Base-by-base conservation (phyloP, 2,113 vertebrate species). In the Lagopus muta region DNA sequence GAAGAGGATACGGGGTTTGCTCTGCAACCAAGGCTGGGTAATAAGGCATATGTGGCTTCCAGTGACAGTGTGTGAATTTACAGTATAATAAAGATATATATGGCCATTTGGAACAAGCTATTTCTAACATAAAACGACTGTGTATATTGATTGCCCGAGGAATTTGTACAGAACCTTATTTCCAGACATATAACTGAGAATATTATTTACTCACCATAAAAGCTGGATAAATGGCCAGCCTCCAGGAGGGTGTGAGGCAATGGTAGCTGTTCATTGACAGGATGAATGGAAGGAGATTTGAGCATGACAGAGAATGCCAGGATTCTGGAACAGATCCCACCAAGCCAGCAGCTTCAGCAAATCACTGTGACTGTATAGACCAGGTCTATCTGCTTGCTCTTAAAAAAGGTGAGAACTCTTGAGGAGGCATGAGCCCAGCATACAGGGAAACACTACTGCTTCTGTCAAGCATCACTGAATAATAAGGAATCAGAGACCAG, bases 141-240 rank as follows among this genome's bases (percentile, higher is more conserved):
- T 86, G 80, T 95, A 93, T 95, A 97, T 95, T 95, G 95, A 97
- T 96, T 96, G 96, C 95, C 95, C 0, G 38, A 95, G 92, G 93
- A 96, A 95, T 86, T 94, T 96, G 88, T 94, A 94, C 94, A 92
- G 94, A 96, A 96, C 91, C 88, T 93, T 93, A 90, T 94, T 95
- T 95, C 93, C 93, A 95, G 95, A 75, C 93, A 76, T 91, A 90
- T 92, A 97, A 94, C 91, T 48, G 92, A 96, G 93, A 76, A 65
- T 91, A 95, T 93, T 96, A 96, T 97, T 97, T 97, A 95, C 93
- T 95, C 88, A 42, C 93, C 58, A 75, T 96, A 96, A 97, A 94
- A 90, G 93, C 88, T 7, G 15, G 80, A 90, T 95, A 88, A 96
- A 96, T 92, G 94, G 96, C 89, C 66, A 75, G 66, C 84, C 88